Evolutionary conservation across 2,888 invertebrate genomes (phyloP).

Genomic region (Acanthosepion lycidas): DNA sequence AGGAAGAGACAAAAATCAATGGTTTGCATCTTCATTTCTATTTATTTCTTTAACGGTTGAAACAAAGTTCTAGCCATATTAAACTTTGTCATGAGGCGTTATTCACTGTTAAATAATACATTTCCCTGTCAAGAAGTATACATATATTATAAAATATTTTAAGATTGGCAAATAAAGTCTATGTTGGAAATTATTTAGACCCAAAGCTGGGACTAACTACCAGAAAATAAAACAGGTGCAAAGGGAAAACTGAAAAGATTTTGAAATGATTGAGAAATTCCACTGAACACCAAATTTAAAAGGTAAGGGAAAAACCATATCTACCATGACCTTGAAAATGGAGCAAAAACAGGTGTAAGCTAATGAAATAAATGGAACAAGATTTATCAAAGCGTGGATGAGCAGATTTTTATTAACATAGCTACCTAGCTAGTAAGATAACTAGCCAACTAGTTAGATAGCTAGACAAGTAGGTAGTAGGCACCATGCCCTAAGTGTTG

Average conservation of each 20-base stretch:
- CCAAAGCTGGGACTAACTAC: background rate
- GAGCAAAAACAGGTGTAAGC: background rate
- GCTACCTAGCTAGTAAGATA: background rate
- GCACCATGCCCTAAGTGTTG: background rate
- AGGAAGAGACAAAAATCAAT: no score
- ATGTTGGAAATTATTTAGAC: no score
- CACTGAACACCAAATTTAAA: background rate
- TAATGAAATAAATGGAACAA: background rate
- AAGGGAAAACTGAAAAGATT: no score
- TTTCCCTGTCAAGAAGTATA: no score
- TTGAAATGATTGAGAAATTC: background rate
- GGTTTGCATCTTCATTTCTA: no score
- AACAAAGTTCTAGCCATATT: no score
- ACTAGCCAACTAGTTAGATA: background rate
- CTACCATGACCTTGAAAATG: background rate
- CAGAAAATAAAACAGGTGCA: background rate
- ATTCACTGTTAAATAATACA: no score
- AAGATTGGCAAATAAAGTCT: background rate
- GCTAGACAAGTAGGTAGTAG: background rate
- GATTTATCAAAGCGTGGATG: background rate
- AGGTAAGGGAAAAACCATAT: background rate
- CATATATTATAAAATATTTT: background rate
- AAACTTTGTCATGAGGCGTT: no score
- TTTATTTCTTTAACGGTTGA: no score
- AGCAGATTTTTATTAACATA: background rate